phyloP scores from a whole-genome alignment of 2,797 vertebrate genomes.

The Hoplostethus mediterraneus region DNA sequence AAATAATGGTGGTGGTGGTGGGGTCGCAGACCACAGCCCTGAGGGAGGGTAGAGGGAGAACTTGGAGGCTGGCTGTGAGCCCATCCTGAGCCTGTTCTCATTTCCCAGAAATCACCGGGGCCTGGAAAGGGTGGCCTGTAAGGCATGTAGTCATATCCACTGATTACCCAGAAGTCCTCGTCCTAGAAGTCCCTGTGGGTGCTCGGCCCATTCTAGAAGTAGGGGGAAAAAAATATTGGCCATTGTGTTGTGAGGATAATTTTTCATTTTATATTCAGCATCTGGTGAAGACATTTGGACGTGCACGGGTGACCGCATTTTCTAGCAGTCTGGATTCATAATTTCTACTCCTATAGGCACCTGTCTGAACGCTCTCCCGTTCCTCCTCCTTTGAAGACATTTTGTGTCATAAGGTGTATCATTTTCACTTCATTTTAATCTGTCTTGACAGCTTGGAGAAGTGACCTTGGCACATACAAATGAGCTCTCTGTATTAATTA shows the following conservation, averaged over 20 bases:
- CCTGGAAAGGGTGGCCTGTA: slow-evolving; percentile 26
- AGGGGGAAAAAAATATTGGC: slow-evolving; percentile 42
- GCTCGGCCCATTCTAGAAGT: slow-evolving; percentile 38
- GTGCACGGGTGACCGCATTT: slow-evolving; percentile 1
- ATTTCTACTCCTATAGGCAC: slow-evolving; percentile 15
- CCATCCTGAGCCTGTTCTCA: slow-evolving; percentile 43
- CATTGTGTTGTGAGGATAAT: slow-evolving; percentile 42
- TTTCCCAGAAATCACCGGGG: slow-evolving; percentile 45
- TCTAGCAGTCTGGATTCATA: slow-evolving; percentile 4
- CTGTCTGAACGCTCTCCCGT: slow-evolving; percentile 10
- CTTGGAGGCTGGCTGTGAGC: no score
- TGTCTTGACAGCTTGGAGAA: slow-evolving; percentile 1
- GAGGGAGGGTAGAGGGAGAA: no score
- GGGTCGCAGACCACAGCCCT: no score
- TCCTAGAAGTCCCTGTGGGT: slow-evolving; percentile 42
- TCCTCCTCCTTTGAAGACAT: slow-evolving; percentile 14
- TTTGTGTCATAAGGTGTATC: slow-evolving; percentile 20
- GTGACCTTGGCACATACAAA: background rate
- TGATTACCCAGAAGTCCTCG: slow-evolving; percentile 35
- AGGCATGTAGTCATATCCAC: slow-evolving; percentile 49
- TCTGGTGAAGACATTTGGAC: slow-evolving; percentile 16
- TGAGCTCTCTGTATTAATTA: background rate
- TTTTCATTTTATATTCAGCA: slow-evolving; percentile 36
- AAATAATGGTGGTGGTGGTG: slow-evolving; percentile 43
- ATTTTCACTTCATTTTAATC: slow-evolving; percentile 23